Conservation (phyloP, 2,113 vertebrate species). For the Grus americana region DNA sequence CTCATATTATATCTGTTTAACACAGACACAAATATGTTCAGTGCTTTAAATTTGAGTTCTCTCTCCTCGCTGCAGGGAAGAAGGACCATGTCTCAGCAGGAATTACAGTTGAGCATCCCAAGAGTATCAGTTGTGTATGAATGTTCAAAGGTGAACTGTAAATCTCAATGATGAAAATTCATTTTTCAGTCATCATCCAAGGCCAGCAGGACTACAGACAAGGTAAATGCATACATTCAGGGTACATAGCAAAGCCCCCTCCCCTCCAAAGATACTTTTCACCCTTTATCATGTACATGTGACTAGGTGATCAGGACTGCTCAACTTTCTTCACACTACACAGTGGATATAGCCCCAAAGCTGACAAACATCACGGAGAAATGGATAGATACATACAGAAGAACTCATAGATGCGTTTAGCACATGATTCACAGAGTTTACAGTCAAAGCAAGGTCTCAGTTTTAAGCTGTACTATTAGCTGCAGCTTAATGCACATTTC, state of each 20-base stretch:
- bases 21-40: background rate
- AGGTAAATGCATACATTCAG: background rate
- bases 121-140: background rate
- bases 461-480: background rate
- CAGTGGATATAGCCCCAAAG: background rate
- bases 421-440: background rate
- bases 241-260: background rate
- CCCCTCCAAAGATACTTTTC: background rate
- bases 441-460: background rate
- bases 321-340: background rate
- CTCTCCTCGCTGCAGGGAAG: background rate
- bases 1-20: background rate
- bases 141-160: background rate
- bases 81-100: background rate
- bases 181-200: background rate
- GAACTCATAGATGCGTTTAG: background rate
- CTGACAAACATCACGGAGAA: background rate
- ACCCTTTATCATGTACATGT: background rate
- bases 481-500: background rate
- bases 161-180: background rate
- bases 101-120: background rate
- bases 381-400: background rate
- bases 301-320: too few relatives aligned
- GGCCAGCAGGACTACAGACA: background rate
- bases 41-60: background rate